A percentile compares a stretch with the other conserved stretches of the same genome.
Conservation (phyloP, 1,140 invertebrate genomes). For the Cephus cinctus region DNA sequence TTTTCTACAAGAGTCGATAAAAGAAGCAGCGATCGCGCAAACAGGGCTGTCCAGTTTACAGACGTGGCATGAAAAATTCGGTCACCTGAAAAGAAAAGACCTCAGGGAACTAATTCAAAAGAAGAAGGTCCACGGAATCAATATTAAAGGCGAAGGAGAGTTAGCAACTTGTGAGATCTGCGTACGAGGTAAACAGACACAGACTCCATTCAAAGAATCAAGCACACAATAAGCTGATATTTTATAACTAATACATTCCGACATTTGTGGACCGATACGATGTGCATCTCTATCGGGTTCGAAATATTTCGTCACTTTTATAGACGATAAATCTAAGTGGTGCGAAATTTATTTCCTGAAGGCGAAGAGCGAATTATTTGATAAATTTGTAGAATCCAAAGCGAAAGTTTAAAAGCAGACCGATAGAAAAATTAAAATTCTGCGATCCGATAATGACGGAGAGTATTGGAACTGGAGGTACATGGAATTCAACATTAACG, state of each 20-base stretch:
- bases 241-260: slow-evolving; percentile 24
- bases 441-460: slow-evolving; percentile 30
- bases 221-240: neutral
- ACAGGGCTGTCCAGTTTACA: neutral
- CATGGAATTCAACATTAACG: slow-evolving; percentile 18
- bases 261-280: slow-evolving; percentile 38
- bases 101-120: slow-evolving; percentile 2
- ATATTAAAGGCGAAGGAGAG: slow-evolving; percentile 5
- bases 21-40: slow-evolving; percentile 11
- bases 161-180: slow-evolving; percentile 12
- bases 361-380: slow-evolving; percentile 31
- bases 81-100: slow-evolving; percentile 14
- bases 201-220: slow-evolving; percentile 14
- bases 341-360: slow-evolving; percentile 35
- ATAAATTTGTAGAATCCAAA: slow-evolving; percentile 29
- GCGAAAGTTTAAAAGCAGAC: slow-evolving; percentile 29
- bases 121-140: slow-evolving; percentile 10
- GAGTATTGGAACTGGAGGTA: slow-evolving; percentile 23
- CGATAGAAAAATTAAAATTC: slow-evolving; percentile 28
- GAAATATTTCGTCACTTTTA: slow-evolving; percentile 33
- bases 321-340: slow-evolving; percentile 29
- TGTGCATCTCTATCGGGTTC: slow-evolving; percentile 13
- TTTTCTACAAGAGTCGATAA: slow-evolving; percentile 3
- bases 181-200: slow-evolving; percentile 14
- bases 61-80: slow-evolving; percentile 12